These are phyloP conservation scores for Colius striatus DNA, from an alignment of 2,113 vertebrate genomes.

Conservation along the genomic window DNA sequence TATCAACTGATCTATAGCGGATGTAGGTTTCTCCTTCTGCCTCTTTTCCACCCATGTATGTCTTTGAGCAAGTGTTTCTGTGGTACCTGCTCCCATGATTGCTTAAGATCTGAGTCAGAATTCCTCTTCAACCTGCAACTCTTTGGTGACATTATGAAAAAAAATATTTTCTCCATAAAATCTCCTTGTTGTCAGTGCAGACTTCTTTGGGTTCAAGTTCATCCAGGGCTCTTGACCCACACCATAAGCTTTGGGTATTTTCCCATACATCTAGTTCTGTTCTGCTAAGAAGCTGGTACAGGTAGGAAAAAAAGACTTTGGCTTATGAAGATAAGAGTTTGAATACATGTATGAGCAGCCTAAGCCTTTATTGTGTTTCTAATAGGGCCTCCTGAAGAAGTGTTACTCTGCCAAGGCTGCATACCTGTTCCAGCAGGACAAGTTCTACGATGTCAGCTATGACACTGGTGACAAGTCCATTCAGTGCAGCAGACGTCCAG, in stretches of 20 bases:
- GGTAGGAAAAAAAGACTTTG: background rate
- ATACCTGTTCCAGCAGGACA: slow-evolving; percentile 88
- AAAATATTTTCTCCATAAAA: background rate
- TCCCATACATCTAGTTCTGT: background rate
- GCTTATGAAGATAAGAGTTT: background rate
- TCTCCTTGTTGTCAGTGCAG: background rate
- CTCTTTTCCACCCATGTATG: background rate
- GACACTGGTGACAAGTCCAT: slow-evolving; percentile 88
- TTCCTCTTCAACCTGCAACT: background rate
- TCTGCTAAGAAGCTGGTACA: background rate
- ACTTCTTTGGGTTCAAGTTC: background rate
- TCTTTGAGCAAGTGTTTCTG: background rate
- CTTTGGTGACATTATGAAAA: background rate
- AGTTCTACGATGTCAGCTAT: slow-evolving; percentile 86
- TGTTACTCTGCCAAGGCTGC: slow-evolving; percentile 83
- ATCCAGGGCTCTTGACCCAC: background rate
- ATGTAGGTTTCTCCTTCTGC: background rate
- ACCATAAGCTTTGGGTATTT: background rate
- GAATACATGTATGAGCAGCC: background rate
- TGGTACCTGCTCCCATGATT: background rate
- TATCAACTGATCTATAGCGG: background rate
- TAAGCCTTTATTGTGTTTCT: background rate
- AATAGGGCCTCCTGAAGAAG: slow-evolving; percentile 81
- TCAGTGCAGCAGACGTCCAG: slow-evolving; percentile 86
- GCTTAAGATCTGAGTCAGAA: background rate